These are phyloP conservation scores for Suillia variegata DNA, from an alignment of 2,888 invertebrate genomes.

Conservation along the genomic window DNA sequence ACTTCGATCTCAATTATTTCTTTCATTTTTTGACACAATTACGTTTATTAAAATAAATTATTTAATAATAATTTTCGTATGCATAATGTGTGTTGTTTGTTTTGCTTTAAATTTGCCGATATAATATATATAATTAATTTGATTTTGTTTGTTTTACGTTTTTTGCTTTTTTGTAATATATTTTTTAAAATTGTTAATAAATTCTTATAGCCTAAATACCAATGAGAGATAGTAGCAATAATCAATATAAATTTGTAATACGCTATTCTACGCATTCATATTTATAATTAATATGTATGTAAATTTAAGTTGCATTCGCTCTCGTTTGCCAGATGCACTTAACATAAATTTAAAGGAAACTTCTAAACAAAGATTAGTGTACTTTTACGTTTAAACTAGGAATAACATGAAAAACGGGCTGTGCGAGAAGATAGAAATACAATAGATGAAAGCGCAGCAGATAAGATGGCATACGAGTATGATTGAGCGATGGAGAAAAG, in stretches of 20 bases:
- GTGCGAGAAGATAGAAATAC: too few species aligned
- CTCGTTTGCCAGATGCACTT: not conserved
- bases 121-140: constrained; percentile 9
- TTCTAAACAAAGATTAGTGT: too few species aligned
- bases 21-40: constrained; percentile 26
- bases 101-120: not conserved
- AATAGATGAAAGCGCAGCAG: too few species aligned
- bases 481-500: too few species aligned
- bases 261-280: not conserved
- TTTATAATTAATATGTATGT: not conserved
- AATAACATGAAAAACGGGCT: too few species aligned
- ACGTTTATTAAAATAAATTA: constrained; percentile 26
- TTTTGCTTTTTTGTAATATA: constrained; percentile 14
- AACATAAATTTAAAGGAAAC: too few species aligned
- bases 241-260: not conserved
- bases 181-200: not conserved
- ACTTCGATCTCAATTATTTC: too few species aligned
- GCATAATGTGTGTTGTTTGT: not conserved
- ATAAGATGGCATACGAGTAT: too few species aligned
- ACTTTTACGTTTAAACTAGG: too few species aligned
- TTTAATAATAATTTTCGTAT: constrained; percentile 10
- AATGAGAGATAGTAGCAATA: constrained; percentile 13
- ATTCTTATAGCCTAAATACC: constrained; percentile 11
- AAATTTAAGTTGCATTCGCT: not conserved
- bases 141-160: constrained; percentile 15